Base-by-base conservation (phyloP, 2,888 invertebrate species). In the Furcula furcula region DNA sequence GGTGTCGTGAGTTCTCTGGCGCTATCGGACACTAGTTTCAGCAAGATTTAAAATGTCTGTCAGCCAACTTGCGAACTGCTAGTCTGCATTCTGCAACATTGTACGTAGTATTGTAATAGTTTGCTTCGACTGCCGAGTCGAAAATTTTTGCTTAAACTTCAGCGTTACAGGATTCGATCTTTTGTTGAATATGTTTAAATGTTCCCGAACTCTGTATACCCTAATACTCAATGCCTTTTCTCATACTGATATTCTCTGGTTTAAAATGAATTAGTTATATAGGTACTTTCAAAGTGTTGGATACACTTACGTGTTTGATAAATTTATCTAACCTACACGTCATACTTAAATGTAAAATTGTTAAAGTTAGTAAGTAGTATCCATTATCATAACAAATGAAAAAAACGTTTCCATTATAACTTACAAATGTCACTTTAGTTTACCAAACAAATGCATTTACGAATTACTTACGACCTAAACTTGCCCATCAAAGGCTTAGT, bases 401-500 rank as follows among this genome's bases (percentile, higher is more conserved):
- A 20, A 12, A 35, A 23, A 23, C 12, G 3, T 31, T 25, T 13
- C 16, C 11, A 27, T 16, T 16, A 21, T 12, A n/a, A n/a, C n/a
- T n/a, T n/a, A 32, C 4, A 11, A 29, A 13, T 15, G 16, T 10
- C 4, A 33, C 4, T 26, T n/a, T 2, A 14, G n/a, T 26, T 14
- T 14, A 14, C 9, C 2, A 7, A 25, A 25, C 13, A 25, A 25
- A 63, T 67, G 62, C 68, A 70, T 71, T 68, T 62, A 69, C 52
- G 63, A 73, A 73, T 75, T 62, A 74, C 63, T 75, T 62, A 74
- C 63, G 49, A 40, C 45, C 47, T 40, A 68, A 79, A 79, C 69
- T 76, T 75, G 51, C 44, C 55, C 31, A 68, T 70, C 54, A 70
- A 74, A 71, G 73, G 68, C 61, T 73, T 69, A 31, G 31, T 19